Conservation (phyloP, 2,888 invertebrate genomes). For the Homarus gammarus region DNA sequence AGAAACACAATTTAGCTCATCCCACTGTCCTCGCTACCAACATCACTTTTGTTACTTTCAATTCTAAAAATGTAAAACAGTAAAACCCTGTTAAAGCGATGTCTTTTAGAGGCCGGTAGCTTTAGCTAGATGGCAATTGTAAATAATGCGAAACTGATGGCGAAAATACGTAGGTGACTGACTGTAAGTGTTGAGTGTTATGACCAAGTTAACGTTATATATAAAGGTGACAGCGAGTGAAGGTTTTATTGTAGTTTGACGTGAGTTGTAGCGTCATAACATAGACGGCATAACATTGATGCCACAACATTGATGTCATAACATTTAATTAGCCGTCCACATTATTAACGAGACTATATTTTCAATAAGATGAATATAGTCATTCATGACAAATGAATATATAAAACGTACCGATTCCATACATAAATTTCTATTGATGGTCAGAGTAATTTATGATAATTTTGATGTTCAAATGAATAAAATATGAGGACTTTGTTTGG, state of each 20-base stretch:
- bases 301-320: no score
- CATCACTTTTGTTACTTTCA: not conserved
- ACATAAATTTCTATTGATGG: slow-evolving; percentile 44
- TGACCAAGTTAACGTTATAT: not conserved
- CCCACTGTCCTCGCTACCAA: no score
- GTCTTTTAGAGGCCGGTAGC: not conserved
- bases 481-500: slow-evolving; percentile 47
- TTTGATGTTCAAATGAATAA: slow-evolving; percentile 44
- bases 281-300: no score
- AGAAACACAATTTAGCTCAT: not conserved
- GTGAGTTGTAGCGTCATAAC: slow-evolving; percentile 29
- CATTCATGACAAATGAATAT: slow-evolving; percentile 28
- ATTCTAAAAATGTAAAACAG: not conserved
- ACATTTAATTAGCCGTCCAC: slow-evolving; percentile 39
- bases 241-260: slow-evolving; percentile 29
- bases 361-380: slow-evolving; percentile 36
- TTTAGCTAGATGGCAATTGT: not conserved
- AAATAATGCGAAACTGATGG: not conserved
- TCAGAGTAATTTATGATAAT: slow-evolving; percentile 57
- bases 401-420: slow-evolving; percentile 24
- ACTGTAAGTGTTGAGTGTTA: not conserved
- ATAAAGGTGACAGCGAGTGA: not conserved
- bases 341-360: slow-evolving; percentile 49
- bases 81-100: not conserved
- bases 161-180: not conserved